These are phyloP conservation scores for Bombus sylvicola DNA, from an alignment of 1,140 invertebrate genomes.

Conservation along the genomic window DNA sequence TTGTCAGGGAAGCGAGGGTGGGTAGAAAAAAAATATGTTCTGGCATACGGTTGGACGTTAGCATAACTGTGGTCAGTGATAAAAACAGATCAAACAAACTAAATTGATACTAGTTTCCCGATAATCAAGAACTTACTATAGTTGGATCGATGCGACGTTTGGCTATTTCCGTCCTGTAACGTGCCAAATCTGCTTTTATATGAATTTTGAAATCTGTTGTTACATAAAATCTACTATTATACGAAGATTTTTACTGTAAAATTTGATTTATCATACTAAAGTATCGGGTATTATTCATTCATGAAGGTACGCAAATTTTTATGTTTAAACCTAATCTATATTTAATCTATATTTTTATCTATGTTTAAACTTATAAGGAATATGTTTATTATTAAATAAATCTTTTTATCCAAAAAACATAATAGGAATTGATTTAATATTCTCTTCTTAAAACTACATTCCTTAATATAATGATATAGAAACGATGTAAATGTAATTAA, in stretches of 20 bases:
- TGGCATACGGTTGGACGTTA: constrained; percentile 44
- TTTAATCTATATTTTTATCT: too few species aligned
- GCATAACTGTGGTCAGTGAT: constrained; percentile 51
- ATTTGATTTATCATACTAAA: too few species aligned
- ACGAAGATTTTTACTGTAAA: background rate
- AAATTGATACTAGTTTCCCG: constrained; percentile 45
- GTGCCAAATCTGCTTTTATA: background rate
- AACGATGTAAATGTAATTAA: too few species aligned
- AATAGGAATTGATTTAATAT: too few species aligned
- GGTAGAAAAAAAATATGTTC: constrained; percentile 50
- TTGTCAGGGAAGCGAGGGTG: constrained; percentile 62
- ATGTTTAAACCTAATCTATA: too few species aligned
- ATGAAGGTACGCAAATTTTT: too few species aligned
- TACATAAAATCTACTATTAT: background rate
- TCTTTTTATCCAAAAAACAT: background rate
- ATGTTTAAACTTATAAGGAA: too few species aligned
- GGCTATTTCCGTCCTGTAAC: background rate
- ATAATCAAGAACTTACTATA: constrained; percentile 49
- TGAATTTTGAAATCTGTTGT: background rate
- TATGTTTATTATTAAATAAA: background rate
- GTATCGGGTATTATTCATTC: too few species aligned
- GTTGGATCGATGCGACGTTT: background rate
- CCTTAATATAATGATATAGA: too few species aligned
- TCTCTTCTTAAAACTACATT: too few species aligned
- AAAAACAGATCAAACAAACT: constrained; percentile 64